A percentile compares a stretch with the other conserved stretches of the same genome.
Evolutionary conservation across 2,113 vertebrate species (phyloP).

Genomic region (Gnathonemus echidnorhynchus): DNA sequence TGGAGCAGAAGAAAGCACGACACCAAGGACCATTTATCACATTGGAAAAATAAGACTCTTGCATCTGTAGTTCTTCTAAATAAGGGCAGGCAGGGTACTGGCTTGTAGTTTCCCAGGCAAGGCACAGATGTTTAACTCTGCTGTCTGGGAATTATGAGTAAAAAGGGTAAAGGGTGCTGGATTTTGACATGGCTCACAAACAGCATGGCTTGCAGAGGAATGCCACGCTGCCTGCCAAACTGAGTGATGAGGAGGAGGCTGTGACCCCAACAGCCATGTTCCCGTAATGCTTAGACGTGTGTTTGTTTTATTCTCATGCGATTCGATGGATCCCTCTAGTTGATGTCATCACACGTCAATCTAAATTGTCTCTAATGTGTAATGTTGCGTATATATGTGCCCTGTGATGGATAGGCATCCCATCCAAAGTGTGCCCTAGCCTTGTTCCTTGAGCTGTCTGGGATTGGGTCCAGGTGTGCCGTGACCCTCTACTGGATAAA

Average conservation of each 20-base stretch:
- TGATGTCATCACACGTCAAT: not conserved
- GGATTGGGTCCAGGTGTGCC: not conserved
- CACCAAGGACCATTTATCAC: not conserved
- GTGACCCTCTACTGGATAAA: not conserved
- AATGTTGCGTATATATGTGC: not conserved
- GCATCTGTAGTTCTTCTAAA: not conserved
- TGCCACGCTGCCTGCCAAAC: not conserved
- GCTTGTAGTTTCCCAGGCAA: not conserved
- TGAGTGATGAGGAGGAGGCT: not conserved
- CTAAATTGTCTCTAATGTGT: not conserved
- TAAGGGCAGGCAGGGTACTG: not conserved
- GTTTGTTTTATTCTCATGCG: not conserved
- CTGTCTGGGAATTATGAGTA: constrained; percentile 4
- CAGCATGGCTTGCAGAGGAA: not conserved
- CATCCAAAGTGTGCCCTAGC: too few species aligned
- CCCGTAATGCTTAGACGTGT: not conserved
- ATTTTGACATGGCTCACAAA: not conserved
- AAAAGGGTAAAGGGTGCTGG: not conserved
- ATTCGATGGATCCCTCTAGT: not conserved
- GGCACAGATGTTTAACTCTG: not conserved
- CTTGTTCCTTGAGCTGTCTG: not conserved
- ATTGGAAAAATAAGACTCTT: not conserved
- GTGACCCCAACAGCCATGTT: not conserved
- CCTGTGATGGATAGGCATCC: not conserved
- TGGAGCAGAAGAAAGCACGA: not conserved